Evolutionary conservation across 1,140 invertebrate species (phyloP).

Genomic region (Dendroctonus valens): DNA sequence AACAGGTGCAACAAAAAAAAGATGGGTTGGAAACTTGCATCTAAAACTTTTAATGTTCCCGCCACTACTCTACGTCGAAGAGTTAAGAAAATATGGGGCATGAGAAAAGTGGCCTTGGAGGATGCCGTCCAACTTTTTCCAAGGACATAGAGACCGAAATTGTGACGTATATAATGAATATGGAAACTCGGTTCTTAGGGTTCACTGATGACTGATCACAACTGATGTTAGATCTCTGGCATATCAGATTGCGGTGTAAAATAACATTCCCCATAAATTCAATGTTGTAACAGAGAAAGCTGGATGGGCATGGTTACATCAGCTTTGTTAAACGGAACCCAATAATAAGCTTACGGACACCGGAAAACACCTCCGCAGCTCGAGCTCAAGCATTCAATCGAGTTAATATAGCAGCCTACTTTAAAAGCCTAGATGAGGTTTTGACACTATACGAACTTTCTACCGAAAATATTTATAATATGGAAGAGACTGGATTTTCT

Average conservation of each 20-base stretch:
- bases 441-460: slow-evolving; percentile 33
- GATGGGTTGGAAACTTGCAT: background rate
- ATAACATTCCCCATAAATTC: slow-evolving; percentile 32
- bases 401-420: slow-evolving; percentile 2
- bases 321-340: slow-evolving; percentile 35
- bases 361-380: slow-evolving; percentile 6
- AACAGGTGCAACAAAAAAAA: too few species aligned
- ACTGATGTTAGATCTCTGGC: too few species aligned
- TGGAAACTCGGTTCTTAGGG: slow-evolving; percentile 39
- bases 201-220: slow-evolving; percentile 36
- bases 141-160: slow-evolving; percentile 38
- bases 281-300: slow-evolving; percentile 31
- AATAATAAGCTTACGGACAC: slow-evolving; percentile 38
- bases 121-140: slow-evolving; percentile 20
- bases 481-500: slow-evolving; percentile 51
- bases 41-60: background rate
- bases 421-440: slow-evolving; percentile 35
- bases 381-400: slow-evolving; percentile 13
- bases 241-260: slow-evolving; percentile 38
- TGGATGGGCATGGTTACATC: slow-evolving; percentile 38
- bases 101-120: background rate
- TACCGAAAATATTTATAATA: slow-evolving; percentile 46
- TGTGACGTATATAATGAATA: slow-evolving; percentile 35
- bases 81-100: background rate
- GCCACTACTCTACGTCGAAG: background rate